phyloP scores from a whole-genome alignment of 2,113 vertebrate species.

The Heliornis fulica region DNA sequence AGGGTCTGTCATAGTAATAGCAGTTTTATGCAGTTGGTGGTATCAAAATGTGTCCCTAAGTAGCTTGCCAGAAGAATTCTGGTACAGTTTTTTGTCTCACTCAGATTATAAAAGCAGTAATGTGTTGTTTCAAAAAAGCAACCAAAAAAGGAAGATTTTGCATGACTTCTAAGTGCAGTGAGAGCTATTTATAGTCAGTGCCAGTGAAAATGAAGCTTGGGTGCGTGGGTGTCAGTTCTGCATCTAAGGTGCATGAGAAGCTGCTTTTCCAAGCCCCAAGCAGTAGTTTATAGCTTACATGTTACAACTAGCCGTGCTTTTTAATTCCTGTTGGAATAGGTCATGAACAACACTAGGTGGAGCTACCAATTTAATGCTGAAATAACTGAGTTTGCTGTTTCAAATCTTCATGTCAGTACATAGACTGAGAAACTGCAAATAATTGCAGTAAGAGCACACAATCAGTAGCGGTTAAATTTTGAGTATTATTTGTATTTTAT shows the following conservation, averaged over 20 bases:
- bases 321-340: neutral
- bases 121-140: neutral
- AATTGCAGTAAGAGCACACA: neutral
- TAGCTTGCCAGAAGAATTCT: neutral
- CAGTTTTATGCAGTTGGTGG: neutral
- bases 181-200: neutral
- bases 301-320: neutral
- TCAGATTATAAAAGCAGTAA: neutral
- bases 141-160: too few species aligned
- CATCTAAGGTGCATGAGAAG: neutral
- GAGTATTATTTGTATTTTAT: neutral
- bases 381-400: neutral
- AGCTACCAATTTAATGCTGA: neutral
- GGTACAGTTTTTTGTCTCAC: neutral
- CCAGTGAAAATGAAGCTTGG: neutral
- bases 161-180: neutral
- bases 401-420: neutral
- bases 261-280: neutral
- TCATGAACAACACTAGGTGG: slow-evolving; percentile 34
- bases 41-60: neutral
- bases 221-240: neutral
- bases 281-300: accelerated
- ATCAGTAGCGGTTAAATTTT: neutral
- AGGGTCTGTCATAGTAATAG: neutral
- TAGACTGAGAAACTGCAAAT: neutral